These are phyloP conservation scores for Cherax quadricarinatus DNA, from an alignment of 1,140 invertebrate genomes.

Conservation along the genomic window DNA sequence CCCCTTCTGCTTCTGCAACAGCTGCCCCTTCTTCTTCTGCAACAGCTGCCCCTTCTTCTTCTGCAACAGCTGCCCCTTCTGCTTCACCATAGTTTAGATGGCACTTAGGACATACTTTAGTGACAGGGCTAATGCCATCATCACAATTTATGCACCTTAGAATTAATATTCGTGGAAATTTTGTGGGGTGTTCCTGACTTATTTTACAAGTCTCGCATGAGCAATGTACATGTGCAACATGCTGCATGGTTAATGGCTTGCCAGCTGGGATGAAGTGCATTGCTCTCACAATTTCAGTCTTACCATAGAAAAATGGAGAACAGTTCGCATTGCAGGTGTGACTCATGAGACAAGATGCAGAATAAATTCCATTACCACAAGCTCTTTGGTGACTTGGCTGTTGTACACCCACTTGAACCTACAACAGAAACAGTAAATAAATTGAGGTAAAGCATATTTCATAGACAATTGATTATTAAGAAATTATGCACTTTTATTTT, in stretches of 20 bases:
- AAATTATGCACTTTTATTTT: too few species aligned
- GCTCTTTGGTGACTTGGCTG: not conserved
- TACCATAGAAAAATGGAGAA: slow-evolving; percentile 8
- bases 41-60: too few species aligned
- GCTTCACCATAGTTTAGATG: not conserved
- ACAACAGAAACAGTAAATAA: not conserved
- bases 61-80: too few species aligned
- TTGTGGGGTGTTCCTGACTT: not conserved
- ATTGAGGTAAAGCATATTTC: too few species aligned
- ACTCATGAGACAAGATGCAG: slow-evolving; percentile 12
- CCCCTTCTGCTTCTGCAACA: too few species aligned
- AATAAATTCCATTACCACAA: not conserved
- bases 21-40: too few species aligned
- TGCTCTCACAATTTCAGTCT: not conserved
- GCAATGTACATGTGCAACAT: not conserved
- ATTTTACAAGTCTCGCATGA: not conserved
- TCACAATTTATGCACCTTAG: not conserved
- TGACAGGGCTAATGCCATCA: not conserved
- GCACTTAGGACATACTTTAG: not conserved
- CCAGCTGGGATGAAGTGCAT: slow-evolving; percentile 6
- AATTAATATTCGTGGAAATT: not conserved
- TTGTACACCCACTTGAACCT: not conserved
- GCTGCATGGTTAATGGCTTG: not conserved
- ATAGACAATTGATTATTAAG: too few species aligned
- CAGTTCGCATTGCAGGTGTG: slow-evolving; percentile 25